Evolutionary conservation across 2,888 invertebrate species (phyloP), one percentile per base, ranked within the genome.

Genomic region (Norana najaformis): DNA sequence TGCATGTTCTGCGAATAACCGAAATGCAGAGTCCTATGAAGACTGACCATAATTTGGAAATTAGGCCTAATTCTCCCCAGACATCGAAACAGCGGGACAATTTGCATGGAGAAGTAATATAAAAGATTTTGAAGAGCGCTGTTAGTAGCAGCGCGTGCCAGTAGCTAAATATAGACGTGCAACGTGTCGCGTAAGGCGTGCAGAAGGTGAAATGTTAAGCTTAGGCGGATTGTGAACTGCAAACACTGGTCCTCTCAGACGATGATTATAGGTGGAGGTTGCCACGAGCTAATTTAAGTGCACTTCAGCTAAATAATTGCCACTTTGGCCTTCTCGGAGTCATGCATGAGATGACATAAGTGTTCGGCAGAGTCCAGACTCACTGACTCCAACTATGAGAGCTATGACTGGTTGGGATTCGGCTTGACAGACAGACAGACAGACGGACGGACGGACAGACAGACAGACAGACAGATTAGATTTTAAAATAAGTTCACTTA

Each of bases 261-360:
- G 13, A 8, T 69, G 69, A 3, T n/a, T 69, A n/a, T 69, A 69
- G 69, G 69, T n/a, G 69, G 69, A 69, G 69, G 69, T 69, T 69
- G 69, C 69, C 69, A 69, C 69, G 69, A n/a, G 69, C 69, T 69
- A 69, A 69, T 69, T 69, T 69, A 69, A 69, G 69, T 69, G n/a
- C 69, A 69, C 69, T 69, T 69, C 30, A 69, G 69, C 69, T 69
- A 69, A 30, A 69, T n/a, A 69, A 69, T 69, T 69, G 69, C 69
- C n/a, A 69, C 30, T 69, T n/a, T n/a, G 69, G 69, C 69, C 69
- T n/a, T 69, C n/a, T 30, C 16, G 69, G 69, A 69, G 69, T 69
- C 69, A 69, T 69, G 69, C 69, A n/a, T 69, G 69, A 69, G 69
- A 69, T 69, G 69, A 69, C n/a, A 69, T 69, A 69, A 69, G 69